phyloP scores from a whole-genome alignment of 2,113 vertebrate genomes.

The Nothoprocta perdicaria region DNA sequence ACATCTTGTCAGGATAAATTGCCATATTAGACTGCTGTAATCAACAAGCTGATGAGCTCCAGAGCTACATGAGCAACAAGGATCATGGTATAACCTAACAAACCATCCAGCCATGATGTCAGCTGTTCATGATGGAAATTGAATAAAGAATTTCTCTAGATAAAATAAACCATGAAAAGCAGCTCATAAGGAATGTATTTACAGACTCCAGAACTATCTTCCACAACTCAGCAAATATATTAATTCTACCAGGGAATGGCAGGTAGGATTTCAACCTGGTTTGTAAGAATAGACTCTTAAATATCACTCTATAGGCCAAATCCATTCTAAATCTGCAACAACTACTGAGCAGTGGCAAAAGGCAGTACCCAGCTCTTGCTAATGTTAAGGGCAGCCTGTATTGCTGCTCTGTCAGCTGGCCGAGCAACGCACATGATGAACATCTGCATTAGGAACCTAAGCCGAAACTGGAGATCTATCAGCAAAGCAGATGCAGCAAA shows the following conservation, averaged over 20 bases:
- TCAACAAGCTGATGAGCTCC: background rate
- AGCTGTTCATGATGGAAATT: background rate
- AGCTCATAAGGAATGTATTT: background rate
- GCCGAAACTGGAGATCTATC: background rate
- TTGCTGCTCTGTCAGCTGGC: background rate
- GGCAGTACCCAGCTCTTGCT: background rate
- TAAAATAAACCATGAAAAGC: background rate
- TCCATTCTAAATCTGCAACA: background rate
- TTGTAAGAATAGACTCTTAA: background rate
- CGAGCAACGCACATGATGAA: accelerated
- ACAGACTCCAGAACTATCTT: background rate
- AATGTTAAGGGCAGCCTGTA: background rate
- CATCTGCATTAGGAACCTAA: background rate
- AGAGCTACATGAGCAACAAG: background rate
- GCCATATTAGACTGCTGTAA: background rate
- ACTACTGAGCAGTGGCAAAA: background rate
- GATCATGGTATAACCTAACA: background rate
- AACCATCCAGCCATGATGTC: accelerated
- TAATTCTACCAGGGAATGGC: background rate
- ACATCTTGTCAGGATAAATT: background rate
- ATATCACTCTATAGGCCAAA: background rate
- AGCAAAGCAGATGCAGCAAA: accelerated
- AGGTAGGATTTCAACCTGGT: background rate
- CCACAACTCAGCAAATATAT: background rate
- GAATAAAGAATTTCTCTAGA: background rate